These are phyloP conservation scores for Actinemys pallida DNA, from an alignment of 2,113 vertebrate species.

Conservation along the genomic window DNA sequence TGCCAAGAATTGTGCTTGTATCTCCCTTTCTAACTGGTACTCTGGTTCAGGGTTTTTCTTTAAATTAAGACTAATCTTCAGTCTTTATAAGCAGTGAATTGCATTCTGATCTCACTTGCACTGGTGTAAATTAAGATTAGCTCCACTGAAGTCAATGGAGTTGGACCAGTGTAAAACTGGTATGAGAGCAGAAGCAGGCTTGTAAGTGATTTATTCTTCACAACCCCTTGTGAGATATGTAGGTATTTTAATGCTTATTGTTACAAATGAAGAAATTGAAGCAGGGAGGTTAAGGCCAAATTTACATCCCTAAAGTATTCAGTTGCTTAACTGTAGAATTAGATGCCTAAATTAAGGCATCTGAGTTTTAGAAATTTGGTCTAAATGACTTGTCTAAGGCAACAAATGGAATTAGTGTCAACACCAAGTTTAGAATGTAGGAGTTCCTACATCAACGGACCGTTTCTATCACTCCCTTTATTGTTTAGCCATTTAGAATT, in stretches of 20 bases:
- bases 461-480: neutral
- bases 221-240: neutral
- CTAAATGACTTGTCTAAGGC: neutral
- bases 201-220: neutral
- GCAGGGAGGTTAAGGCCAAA: neutral
- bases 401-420: neutral
- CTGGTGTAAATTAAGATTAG: neutral
- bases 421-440: constrained; percentile 30
- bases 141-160: neutral
- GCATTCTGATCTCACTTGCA: neutral
- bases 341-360: neutral
- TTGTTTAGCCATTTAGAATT: neutral
- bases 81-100: neutral
- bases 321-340: neutral
- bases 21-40: neutral
- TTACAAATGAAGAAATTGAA: neutral
- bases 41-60: neutral
- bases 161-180: neutral
- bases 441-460: neutral
- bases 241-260: neutral
- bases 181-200: rapidly evolving
- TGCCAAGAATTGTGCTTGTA: neutral
- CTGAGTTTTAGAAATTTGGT: neutral
- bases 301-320: neutral
- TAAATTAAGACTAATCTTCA: neutral